Evolutionary conservation across 2,113 vertebrate genomes (phyloP).

Genomic region (Hypomesus transpacificus): DNA sequence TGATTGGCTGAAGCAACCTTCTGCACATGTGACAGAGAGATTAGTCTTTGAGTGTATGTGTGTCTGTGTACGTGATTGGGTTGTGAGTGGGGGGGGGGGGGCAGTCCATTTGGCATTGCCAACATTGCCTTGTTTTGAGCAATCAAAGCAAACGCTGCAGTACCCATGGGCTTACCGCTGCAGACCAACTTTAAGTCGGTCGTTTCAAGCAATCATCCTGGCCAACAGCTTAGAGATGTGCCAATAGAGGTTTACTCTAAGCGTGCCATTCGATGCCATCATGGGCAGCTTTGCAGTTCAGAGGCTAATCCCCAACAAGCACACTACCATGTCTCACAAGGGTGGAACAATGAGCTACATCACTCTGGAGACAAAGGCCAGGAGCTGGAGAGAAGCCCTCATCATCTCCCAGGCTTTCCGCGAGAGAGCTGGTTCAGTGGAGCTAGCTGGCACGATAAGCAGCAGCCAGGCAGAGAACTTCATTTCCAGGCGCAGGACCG

Average conservation of each 20-base stretch:
- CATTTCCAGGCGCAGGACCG: too few species aligned
- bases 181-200: slow-evolving; percentile 58
- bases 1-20: slow-evolving; percentile 39
- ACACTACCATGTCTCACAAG: slow-evolving; percentile 33
- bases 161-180: slow-evolving; percentile 47
- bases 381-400: too few species aligned
- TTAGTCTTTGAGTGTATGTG: slow-evolving; percentile 32
- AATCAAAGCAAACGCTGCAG: slow-evolving; percentile 57
- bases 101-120: slow-evolving; percentile 55
- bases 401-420: too few species aligned
- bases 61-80: too few species aligned
- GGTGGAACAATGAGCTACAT: slow-evolving; percentile 34
- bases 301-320: slow-evolving; percentile 52
- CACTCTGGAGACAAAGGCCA: background rate
- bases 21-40: slow-evolving; percentile 56
- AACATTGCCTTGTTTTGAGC: slow-evolving; percentile 33
- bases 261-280: slow-evolving; percentile 51
- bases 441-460: too few species aligned
- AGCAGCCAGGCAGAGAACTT: too few species aligned
- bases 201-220: slow-evolving; percentile 51
- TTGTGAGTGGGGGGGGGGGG: background rate
- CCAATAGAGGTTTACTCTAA: slow-evolving; percentile 49
- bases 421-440: too few species aligned
- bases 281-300: slow-evolving; percentile 44
- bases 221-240: slow-evolving; percentile 53